These are phyloP conservation scores for Glaucidium brasilianum DNA, from an alignment of 2,113 vertebrate genomes.

Conservation along the genomic window DNA sequence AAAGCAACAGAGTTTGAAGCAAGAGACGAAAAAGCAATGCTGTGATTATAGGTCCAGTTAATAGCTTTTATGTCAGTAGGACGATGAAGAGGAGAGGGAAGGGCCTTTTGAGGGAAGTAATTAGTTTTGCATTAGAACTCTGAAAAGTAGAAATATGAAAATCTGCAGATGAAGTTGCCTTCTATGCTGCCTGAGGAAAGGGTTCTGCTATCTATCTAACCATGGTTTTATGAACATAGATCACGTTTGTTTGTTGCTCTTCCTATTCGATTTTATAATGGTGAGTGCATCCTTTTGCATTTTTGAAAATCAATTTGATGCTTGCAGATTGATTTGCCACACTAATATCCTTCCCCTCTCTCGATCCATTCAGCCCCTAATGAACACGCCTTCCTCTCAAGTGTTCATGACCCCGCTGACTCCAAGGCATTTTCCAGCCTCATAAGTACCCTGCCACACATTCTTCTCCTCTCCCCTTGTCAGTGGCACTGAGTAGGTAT, in stretches of 20 bases:
- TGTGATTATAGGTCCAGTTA: neutral
- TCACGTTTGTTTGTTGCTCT: neutral
- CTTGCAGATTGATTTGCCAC: neutral
- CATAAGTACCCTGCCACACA: neutral
- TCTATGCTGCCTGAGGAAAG: neutral
- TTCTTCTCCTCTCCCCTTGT: neutral
- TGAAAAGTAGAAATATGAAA: neutral
- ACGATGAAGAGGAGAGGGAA: neutral
- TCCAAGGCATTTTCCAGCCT: neutral
- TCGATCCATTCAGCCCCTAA: neutral
- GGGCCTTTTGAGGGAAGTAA: neutral
- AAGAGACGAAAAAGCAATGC: neutral
- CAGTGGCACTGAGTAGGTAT: neutral
- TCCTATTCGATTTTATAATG: conserved; percentile 5
- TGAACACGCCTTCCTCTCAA: neutral
- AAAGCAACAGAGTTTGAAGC: neutral
- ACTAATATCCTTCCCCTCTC: neutral
- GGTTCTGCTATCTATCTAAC: neutral
- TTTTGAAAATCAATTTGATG: conserved; percentile 18
- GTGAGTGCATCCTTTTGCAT: neutral
- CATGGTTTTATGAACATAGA: neutral
- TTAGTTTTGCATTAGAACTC: neutral
- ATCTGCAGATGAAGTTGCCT: neutral
- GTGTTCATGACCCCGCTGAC: neutral
- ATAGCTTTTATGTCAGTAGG: neutral